These are phyloP conservation scores for Drosophila kikkawai DNA, from an alignment of 1,140 invertebrate genomes.

Conservation along the genomic window DNA sequence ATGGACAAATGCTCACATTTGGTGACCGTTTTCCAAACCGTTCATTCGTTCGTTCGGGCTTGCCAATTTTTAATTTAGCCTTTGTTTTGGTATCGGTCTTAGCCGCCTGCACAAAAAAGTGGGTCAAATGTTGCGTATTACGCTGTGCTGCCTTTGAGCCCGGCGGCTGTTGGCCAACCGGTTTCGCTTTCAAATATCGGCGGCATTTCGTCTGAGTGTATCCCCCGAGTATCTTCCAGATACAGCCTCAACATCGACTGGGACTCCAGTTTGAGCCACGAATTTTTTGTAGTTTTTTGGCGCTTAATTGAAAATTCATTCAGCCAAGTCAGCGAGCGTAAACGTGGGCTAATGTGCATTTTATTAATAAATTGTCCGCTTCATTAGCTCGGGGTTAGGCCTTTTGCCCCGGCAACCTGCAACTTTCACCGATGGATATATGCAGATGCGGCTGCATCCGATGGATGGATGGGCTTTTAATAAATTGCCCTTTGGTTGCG, in stretches of 20 bases:
- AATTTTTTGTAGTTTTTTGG: conserved; percentile 42
- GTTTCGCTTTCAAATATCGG: conserved; percentile 59
- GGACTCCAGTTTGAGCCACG: conserved; percentile 25
- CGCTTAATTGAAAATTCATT: conserved; percentile 80
- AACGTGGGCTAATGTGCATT: conserved; percentile 76
- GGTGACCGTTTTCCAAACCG: conserved; percentile 23
- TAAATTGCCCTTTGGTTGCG: conserved; percentile 72
- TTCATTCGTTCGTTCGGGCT: conserved; percentile 46
- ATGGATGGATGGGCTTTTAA: conserved; percentile 66
- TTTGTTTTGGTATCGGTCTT: conserved; percentile 27
- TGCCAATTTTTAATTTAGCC: conserved; percentile 63
- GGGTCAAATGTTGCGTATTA: conserved; percentile 77
- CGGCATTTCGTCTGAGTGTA: conserved; percentile 54
- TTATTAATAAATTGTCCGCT: conserved; percentile 79
- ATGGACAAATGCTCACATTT: conserved; percentile 35
- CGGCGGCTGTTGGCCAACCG: conserved; percentile 51
- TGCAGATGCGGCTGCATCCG: conserved; percentile 26
- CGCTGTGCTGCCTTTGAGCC: conserved; percentile 34
- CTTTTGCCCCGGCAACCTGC: conserved; percentile 38
- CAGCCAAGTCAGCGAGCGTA: conserved; percentile 55
- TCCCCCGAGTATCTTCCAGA: conserved; percentile 48
- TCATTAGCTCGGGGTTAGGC: conserved; percentile 57
- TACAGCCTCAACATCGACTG: conserved; percentile 14
- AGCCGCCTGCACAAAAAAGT: conserved; percentile 61
- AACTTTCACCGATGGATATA: conserved; percentile 63